A percentile compares a stretch with the other conserved stretches of the same genome.
These are phyloP conservation scores for Trichogramma pretiosum DNA, from an alignment of 1,140 invertebrate genomes.

Conservation along the genomic window DNA sequence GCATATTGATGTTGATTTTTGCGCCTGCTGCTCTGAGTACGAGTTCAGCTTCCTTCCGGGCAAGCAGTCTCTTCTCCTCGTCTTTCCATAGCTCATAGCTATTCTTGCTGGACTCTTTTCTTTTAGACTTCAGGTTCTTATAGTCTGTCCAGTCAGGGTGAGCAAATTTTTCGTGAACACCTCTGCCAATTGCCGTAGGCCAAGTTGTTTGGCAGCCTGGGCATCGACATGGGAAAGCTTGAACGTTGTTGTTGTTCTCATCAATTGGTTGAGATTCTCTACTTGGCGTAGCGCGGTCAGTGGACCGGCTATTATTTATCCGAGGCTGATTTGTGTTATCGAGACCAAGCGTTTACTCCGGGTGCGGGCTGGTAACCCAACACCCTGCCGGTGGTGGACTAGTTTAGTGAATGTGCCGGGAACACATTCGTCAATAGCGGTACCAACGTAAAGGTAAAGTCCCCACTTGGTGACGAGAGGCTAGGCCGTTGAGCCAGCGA, in stretches of 20 bases:
- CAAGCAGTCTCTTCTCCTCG: slow-evolving; percentile 13
- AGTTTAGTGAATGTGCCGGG: too few species aligned
- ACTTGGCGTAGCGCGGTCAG: slow-evolving; percentile 2
- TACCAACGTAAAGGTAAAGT: background rate
- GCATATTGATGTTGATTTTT: background rate
- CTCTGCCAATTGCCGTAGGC: slow-evolving; percentile 4
- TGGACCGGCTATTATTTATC: slow-evolving; percentile 9
- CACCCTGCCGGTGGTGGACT: too few species aligned
- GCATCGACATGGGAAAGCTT: slow-evolving; percentile 2
- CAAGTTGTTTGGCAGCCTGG: slow-evolving; percentile 14
- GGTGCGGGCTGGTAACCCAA: slow-evolving; percentile 20
- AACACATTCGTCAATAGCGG: background rate
- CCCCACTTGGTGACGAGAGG: too few species aligned
- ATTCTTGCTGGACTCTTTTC: background rate
- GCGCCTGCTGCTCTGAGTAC: background rate
- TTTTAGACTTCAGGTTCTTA: background rate
- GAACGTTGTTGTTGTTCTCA: background rate
- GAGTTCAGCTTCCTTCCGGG: slow-evolving; percentile 12
- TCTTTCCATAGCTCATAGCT: slow-evolving; percentile 9
- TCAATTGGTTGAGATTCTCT: background rate
- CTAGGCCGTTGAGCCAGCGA: too few species aligned
- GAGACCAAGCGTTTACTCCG: background rate
- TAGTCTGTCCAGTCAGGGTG: slow-evolving; percentile 21
- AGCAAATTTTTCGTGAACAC: slow-evolving; percentile 9
- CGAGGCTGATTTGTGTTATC: slow-evolving; percentile 7